Base-by-base conservation (phyloP, 2,888 invertebrate species). In the Archaeoteleia sp. region DNA sequence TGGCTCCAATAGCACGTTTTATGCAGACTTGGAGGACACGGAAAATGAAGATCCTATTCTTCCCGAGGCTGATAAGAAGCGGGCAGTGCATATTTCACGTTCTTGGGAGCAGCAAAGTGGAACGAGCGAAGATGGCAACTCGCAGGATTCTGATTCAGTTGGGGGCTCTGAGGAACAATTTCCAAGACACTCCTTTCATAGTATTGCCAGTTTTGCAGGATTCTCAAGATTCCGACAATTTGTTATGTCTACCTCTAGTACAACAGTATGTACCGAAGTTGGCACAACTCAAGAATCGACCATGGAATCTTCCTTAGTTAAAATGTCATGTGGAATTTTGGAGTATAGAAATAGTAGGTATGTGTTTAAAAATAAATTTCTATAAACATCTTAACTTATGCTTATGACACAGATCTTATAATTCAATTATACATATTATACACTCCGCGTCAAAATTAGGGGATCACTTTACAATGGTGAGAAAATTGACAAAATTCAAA, bases 291-390 rank as follows among this genome's bases (percentile, higher is more conserved):
- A 81, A 34, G 78, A 82, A 51, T 74, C 77, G 29, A 77, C 81
- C 10, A 75, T 78, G 14, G 77, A 80, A 46, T 74, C 79, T 39
- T 79, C 83, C 1, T 77, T 80, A 42, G 74, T 81, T 35, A 78
- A 79, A 70, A 80, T 85, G 75, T 80, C 85, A 1, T 84, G 80
- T 62, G 79, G 81, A 57, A 79, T 85, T 54, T 69, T 85, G 45
- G 83, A 85, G 48, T 85, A 84, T 65, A 78, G 83, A 17, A 83
- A 75, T 67, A 85, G 80, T 71, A 83, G 85, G 85, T 84, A 65
- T 42, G 20, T 54, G n/a, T 48, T 17, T 9, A 34, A 12, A 34
- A n/a, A n/a, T n/a, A n/a, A n/a, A n/a, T n/a, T n/a, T n/a, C n/a
- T n/a, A n/a, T n/a, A n/a, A n/a, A n/a, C n/a, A n/a, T n/a, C n/a